Conservation (phyloP, 2,888 invertebrate species). For the Adineta ricciae region DNA sequence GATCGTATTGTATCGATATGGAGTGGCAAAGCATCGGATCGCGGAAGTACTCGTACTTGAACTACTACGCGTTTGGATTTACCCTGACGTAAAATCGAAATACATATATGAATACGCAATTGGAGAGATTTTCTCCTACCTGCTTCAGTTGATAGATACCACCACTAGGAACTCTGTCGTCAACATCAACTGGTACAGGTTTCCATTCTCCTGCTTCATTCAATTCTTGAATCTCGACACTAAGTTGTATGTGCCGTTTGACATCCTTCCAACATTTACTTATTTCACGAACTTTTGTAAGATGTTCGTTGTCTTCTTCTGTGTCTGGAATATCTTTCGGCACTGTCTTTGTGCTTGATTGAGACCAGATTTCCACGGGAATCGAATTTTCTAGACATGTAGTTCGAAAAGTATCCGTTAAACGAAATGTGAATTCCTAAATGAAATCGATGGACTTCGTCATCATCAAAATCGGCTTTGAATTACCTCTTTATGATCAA, state of each 20-base stretch:
- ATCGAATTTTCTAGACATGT: conserved; percentile 87
- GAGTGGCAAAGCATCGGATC: not conserved
- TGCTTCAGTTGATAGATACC: conserved; percentile 87
- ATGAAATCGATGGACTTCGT: too few species aligned
- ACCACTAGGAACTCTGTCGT: conserved; percentile 69
- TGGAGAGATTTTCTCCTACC: conserved; percentile 47
- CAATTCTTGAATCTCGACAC: conserved; percentile 80
- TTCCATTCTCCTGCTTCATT: conserved; percentile 81
- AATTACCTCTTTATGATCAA: not conserved
- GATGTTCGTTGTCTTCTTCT: conserved; percentile 52
- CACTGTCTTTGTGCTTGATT: conserved; percentile 43
- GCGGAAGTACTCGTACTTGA: not conserved
- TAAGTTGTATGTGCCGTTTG: conserved; percentile 17
- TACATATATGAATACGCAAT: too few species aligned
- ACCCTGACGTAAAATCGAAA: not conserved
- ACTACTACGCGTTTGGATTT: not conserved
- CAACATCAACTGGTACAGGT: conserved; percentile 54
- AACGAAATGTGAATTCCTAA: not conserved
- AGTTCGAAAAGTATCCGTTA: conserved; percentile 82
- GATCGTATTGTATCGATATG: conserved; percentile 47
- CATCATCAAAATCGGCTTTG: too few species aligned
- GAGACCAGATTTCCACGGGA: conserved; percentile 71
- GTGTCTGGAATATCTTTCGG: conserved; percentile 34
- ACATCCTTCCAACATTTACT: conserved; percentile 36
- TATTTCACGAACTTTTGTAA: conserved; percentile 39